Evolutionary conservation across 2,797 vertebrate genomes (phyloP), one percentile per base, ranked within the genome.

Genomic region (Acanthurus tractus): DNA sequence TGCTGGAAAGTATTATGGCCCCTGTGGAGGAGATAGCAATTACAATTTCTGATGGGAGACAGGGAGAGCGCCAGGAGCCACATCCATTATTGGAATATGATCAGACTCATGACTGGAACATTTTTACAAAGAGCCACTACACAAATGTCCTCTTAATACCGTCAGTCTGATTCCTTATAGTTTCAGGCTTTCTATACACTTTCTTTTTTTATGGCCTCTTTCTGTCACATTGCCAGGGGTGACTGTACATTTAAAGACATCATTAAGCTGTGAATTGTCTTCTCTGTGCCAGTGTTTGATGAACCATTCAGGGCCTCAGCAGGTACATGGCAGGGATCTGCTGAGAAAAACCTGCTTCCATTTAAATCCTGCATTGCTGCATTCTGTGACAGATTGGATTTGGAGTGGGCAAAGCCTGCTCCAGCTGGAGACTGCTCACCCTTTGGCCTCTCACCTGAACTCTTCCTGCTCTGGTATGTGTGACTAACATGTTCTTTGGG

Each of bases 401-500:
- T 75, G 86, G 86, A 88, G 82, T 49, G 74, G 83, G 82, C 66
- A 73, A 54, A 79, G 77, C 56, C 20, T 6, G 53, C 62, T 92
- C 92, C 92, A 93, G 88, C 91, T 94, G 93, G 93, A 86, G 85
- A 75, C 70, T 38, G 42, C 73, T 87, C 82, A 81, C 84, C 92
- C 85, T 86, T 78, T 84, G 89, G 88, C 90, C 92, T 76, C 81
- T 84, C 78, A 89, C 90, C 86, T 93, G 88, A 87, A 89, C 87
- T 66, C 79, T 64, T 78, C 80, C 85, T 84, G 74, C 83, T 82
- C 78, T 75, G 90, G 88, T 86, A 94, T 94, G 94, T 94, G 92
- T 93, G 93, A 95, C 94, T 93, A 94, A 94, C 83, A 57, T 76
- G 76, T 81, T 88, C 69, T 78, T 68, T 78, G 78, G 81, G 76